Evolutionary conservation across 2,113 vertebrate species (phyloP).

Genomic region (Struthio camelus): DNA sequence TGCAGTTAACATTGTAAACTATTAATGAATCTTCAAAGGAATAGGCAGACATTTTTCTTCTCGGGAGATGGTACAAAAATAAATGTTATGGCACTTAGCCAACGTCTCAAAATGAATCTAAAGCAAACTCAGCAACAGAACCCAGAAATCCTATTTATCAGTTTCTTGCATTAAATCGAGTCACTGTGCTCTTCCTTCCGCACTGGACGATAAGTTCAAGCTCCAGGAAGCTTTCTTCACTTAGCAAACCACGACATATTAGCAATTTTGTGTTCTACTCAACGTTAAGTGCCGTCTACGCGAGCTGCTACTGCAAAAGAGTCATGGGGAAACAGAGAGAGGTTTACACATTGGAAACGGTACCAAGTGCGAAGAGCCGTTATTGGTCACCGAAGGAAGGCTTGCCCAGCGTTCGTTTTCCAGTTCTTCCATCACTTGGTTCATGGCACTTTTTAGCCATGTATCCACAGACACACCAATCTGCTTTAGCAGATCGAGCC

Average conservation of each 20-base stretch:
- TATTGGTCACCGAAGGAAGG: conserved; percentile 85
- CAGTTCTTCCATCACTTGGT: conserved; percentile 98
- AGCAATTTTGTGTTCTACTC: no score
- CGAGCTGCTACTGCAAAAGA: not conserved
- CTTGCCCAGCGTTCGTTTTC: conserved; percentile 96
- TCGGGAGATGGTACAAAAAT: not conserved
- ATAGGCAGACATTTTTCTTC: not conserved
- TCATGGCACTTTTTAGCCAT: conserved; percentile 98
- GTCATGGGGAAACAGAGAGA: not conserved
- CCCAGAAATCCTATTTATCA: not conserved
- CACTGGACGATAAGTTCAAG: not conserved
- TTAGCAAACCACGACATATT: no score
- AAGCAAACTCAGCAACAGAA: not conserved
- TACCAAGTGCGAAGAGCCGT: conserved; percentile 91
- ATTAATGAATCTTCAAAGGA: not conserved
- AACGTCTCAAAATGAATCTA: not conserved
- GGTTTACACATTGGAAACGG: not conserved
- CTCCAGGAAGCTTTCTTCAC: not conserved
- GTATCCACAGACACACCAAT: conserved; percentile 95
- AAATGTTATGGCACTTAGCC: not conserved
- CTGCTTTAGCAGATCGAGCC: conserved; percentile 92
- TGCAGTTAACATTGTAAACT: not conserved
- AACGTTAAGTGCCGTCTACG: accelerated
- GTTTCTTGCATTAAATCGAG: not conserved
- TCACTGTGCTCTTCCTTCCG: no score